Conservation (phyloP, 2,797 vertebrate species). For the Mormyrus hasselquistii region DNA sequence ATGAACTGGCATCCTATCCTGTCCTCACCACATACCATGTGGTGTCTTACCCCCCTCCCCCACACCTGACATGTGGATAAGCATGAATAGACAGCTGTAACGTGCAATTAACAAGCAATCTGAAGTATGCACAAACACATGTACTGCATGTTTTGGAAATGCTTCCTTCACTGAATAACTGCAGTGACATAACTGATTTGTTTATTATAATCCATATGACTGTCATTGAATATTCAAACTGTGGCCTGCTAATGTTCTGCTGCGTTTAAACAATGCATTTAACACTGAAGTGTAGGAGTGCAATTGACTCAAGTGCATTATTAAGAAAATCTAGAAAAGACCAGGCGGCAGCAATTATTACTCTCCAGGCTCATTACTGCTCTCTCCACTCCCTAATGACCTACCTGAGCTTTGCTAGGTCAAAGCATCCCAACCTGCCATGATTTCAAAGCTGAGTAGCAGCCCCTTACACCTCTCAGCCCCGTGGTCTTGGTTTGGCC, state of each 20-base stretch:
- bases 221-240: background rate
- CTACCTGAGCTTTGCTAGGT: background rate
- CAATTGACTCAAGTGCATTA: background rate
- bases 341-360: background rate
- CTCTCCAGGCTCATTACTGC: background rate
- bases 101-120: background rate
- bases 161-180: background rate
- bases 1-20: background rate
- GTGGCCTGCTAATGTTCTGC: background rate
- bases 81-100: background rate
- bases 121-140: background rate
- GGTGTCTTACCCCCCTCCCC: background rate
- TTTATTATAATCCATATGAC: background rate
- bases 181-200: background rate
- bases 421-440: background rate
- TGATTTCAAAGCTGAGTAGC: background rate
- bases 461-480: background rate
- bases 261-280: background rate
- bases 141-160: background rate
- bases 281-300: background rate
- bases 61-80: background rate
- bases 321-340: background rate
- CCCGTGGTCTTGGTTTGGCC: background rate
- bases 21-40: background rate
- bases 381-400: background rate